Base-by-base conservation (phyloP, 2,113 vertebrate species). In the Notarius quadriscutis region DNA sequence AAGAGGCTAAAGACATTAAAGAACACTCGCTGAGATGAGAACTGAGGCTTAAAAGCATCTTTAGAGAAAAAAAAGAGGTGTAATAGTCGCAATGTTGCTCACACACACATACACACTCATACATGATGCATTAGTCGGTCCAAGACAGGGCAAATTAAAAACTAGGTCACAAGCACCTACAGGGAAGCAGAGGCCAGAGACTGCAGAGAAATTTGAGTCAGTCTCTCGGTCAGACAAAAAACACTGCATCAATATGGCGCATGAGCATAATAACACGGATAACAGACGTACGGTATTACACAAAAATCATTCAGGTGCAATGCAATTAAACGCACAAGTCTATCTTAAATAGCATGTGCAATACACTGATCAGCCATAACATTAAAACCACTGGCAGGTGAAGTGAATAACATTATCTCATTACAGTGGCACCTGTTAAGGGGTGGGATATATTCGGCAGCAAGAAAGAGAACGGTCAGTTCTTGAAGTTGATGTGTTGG, bases 101-200 rank as follows among this genome's bases (percentile, higher is more conserved):
- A 86, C 77, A 81, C 58, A 55, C 50, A 65, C 41, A 86, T 30
- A 84, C 77, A 87, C 51, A 80, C 87, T n/a, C 91, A 87, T 75
- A 91, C 90, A 92, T 83, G 88, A 84, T 85, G 50, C 86, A 88
- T 93, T 85, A 92, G 89, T 94, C 95, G 94, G 94, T 95, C 94
- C 63, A 69, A 90, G 89, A 93, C 91, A 92, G 92, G 88, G 90
- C 92, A 93, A 94, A 92, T 92, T 94, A 94, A 93, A 80, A 95
- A 95, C 93, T 95, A 95, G 94, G 94, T 95, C 95, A 94, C 92
- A 94, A 93, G 89, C 91, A 92, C 94, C 94, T 95, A 92, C 92
- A 92, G 94, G 94, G 93, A 92, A 90, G 87, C 91, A 92, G 91
- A 94, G 90, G 90, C 93, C 91, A 92, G 92, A 94, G 91, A 90